phyloP scores from a whole-genome alignment of 2,888 invertebrate species.

The Hyposoter didymator region DNA sequence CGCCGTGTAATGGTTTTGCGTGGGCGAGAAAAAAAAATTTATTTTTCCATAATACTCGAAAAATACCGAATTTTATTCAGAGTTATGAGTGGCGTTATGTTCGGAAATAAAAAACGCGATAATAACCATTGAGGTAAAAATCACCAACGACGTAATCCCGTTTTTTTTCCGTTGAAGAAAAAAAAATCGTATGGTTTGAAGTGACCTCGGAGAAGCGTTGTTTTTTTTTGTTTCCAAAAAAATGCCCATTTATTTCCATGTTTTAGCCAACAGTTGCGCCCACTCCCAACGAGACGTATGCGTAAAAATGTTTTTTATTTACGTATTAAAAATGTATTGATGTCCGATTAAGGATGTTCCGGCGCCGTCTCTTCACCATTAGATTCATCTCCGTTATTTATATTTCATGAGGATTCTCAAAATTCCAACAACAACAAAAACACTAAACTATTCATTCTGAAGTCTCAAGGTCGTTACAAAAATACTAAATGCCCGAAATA shows the following conservation, averaged over 20 bases:
- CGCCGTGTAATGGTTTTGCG: slow-evolving; percentile 1
- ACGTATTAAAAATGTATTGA: slow-evolving; percentile 30
- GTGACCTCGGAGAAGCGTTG: slow-evolving; percentile 5
- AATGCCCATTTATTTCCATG: slow-evolving; percentile 14
- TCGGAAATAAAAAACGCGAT: neutral
- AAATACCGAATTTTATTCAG: neutral
- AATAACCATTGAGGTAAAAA: neutral
- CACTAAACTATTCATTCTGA: neutral
- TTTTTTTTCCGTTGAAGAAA: neutral
- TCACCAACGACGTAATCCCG: slow-evolving; percentile 3
- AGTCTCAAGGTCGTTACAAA: neutral
- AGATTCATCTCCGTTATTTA: slow-evolving; percentile 11
- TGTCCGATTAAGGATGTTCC: slow-evolving; percentile 13
- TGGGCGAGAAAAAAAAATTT: neutral
- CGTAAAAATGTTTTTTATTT: neutral
- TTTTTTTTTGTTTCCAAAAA: slow-evolving; percentile 15
- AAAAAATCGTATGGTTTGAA: neutral
- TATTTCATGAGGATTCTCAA: neutral
- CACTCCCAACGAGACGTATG: slow-evolving; percentile 4
- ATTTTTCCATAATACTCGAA: neutral
- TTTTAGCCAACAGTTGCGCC: slow-evolving; percentile 1
- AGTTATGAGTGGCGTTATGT: neutral
- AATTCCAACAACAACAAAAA: neutral
- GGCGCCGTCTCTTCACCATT: slow-evolving; percentile 9
- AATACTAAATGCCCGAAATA: neutral